Percentiles rank a stretch among this genome's conserved stretches.
These are phyloP conservation scores for Clavelina lepadiformis DNA, from an alignment of 23 tunicate genomes.

Conservation along the genomic window DNA sequence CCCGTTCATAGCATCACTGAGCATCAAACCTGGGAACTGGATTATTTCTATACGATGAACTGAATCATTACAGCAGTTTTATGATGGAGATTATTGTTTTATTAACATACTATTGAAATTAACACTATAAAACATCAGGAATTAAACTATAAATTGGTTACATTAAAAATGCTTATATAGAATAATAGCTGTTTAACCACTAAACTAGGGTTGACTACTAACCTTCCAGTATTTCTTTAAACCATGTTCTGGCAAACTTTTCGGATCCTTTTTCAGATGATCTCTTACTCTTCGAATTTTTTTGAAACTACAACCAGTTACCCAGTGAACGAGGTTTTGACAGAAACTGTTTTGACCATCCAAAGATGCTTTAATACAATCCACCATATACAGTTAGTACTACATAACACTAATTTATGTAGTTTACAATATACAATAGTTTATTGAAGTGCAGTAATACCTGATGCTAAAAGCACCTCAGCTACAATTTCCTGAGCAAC, in stretches of 20 bases:
- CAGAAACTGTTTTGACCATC: constrained; percentile 96
- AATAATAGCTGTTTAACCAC: not conserved
- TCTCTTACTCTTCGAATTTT: constrained; percentile 86
- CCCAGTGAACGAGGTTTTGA: constrained; percentile 96
- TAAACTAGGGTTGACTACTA: not conserved
- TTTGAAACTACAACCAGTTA: constrained; percentile 96
- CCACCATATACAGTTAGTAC: not conserved
- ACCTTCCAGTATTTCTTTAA: constrained; percentile 97
- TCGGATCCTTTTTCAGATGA: constrained; percentile 92
- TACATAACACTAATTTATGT: no score
- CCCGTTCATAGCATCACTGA: no score
- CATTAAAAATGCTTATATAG: no score
- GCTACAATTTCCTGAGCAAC: constrained; percentile 97
- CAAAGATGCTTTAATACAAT: constrained; percentile 51
- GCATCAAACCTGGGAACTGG: no score
- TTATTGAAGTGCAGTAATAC: constrained; percentile 1
- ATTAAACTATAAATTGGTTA: no score
- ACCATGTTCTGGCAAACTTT: constrained; percentile 91
- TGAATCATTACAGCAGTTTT: no score
- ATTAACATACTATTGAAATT: no score
- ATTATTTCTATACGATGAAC: no score
- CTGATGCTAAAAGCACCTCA: constrained; percentile 81
- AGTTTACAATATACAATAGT: not conserved
- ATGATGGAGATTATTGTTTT: no score
- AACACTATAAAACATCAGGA: no score